Evolutionary conservation across 2,888 invertebrate genomes (phyloP).

Genomic region (Caenorhabditis panamensis): DNA sequence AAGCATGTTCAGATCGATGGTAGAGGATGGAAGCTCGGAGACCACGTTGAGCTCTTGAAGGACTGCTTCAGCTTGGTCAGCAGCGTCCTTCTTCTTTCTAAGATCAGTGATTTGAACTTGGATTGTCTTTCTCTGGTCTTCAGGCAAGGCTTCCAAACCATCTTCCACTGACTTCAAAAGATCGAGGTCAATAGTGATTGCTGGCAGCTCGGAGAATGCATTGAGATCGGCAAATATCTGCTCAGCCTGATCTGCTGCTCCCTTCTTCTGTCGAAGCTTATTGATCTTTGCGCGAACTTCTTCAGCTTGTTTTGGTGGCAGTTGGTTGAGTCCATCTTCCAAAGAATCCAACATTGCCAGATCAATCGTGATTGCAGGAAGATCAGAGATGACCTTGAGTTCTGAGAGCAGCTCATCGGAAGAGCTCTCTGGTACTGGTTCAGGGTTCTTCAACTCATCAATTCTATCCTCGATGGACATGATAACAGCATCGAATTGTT

Average conservation of each 20-base stretch:
- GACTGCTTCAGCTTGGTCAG: constrained; percentile 17
- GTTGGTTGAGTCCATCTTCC: constrained; percentile 21
- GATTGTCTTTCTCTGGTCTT: constrained; percentile 28
- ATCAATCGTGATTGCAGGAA: constrained; percentile 24
- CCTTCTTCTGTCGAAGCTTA: constrained; percentile 19
- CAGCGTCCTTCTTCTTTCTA: neutral
- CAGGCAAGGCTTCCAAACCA: neutral
- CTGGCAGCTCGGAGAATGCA: neutral
- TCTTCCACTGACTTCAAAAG: neutral
- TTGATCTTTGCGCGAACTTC: constrained; percentile 20
- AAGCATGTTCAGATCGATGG: constrained; percentile 45
- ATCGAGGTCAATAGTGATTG: constrained; percentile 23
- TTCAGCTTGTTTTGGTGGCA: constrained; percentile 17
- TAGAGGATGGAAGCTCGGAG: constrained; percentile 26
- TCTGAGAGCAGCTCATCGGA: constrained; percentile 21
- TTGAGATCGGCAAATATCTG: constrained; percentile 20
- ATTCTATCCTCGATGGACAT: constrained; percentile 51
- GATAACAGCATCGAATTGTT: constrained; percentile 52
- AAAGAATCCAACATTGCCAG: constrained; percentile 25
- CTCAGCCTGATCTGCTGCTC: constrained; percentile 17
- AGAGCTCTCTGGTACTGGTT: constrained; percentile 15
- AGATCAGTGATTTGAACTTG: constrained; percentile 16
- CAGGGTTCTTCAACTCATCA: constrained; percentile 40
- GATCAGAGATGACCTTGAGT: constrained; percentile 11
- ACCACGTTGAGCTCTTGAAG: constrained; percentile 37